Evolutionary conservation across 2,797 vertebrate species (phyloP).

Genomic region (Oreortyx pictus): DNA sequence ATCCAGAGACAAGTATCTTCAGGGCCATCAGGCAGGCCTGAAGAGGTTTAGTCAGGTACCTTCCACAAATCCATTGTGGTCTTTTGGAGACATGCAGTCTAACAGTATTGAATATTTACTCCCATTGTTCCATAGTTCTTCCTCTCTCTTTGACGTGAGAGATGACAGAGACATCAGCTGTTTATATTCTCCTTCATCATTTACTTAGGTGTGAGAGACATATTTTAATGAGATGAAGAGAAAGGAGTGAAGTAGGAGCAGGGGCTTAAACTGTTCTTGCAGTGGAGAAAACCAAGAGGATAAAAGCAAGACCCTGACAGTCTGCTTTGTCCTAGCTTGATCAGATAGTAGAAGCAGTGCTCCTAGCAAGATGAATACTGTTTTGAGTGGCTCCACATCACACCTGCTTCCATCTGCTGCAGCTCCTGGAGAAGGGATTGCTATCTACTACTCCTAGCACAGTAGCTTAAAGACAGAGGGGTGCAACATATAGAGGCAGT

Average conservation of each 20-base stretch:
- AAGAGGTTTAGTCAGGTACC: not conserved
- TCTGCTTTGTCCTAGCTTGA: not conserved
- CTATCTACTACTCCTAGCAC: not conserved
- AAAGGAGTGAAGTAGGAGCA: not conserved
- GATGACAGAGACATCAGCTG: not conserved
- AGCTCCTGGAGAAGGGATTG: not conserved
- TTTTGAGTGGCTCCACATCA: not conserved
- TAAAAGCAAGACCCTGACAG: not conserved
- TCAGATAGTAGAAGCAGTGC: not conserved
- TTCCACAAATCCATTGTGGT: not conserved
- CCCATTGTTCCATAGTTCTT: not conserved
- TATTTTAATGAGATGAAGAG: not conserved
- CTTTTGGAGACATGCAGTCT: not conserved
- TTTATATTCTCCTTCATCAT: not conserved
- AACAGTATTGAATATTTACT: not conserved
- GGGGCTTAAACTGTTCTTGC: not conserved
- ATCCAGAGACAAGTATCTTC: not conserved
- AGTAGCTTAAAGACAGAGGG: rapidly evolving
- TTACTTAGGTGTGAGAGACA: not conserved
- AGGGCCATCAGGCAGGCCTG: not conserved
- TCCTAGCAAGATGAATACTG: not conserved
- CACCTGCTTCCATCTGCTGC: not conserved
- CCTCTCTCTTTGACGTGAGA: not conserved
- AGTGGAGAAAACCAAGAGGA: not conserved
- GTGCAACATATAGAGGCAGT: not conserved